phyloP scores from a whole-genome alignment of 2,113 vertebrate genomes.

The Coturnix japonica region DNA sequence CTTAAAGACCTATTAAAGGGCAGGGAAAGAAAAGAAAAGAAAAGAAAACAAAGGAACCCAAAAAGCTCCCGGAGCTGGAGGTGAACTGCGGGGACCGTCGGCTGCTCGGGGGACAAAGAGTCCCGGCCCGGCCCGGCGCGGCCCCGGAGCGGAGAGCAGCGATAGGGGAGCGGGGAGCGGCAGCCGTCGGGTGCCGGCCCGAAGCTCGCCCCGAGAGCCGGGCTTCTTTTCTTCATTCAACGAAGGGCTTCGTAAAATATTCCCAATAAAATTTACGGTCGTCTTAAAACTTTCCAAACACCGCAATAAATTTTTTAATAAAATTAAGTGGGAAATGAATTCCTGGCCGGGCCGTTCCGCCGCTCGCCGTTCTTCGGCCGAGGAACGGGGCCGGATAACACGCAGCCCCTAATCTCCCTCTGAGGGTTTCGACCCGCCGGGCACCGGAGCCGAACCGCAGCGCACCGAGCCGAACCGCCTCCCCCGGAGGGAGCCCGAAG shows the following conservation, averaged over 20 bases:
- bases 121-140: too few species aligned
- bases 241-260: slow-evolving; percentile 74
- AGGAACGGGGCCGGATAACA: not conserved
- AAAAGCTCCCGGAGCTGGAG: not conserved
- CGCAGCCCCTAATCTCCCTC: not conserved
- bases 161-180: too few species aligned
- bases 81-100: slow-evolving; percentile 51
- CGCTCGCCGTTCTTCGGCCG: not conserved
- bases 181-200: not conserved
- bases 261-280: slow-evolving; percentile 75
- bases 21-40: slow-evolving; percentile 25
- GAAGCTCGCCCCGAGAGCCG: too few species aligned
- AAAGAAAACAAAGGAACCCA: not conserved
- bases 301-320: slow-evolving; percentile 62
- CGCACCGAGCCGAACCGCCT: not conserved
- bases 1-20: slow-evolving; percentile 67
- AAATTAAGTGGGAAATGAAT: slow-evolving; percentile 78
- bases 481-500: not conserved
- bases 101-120: not conserved
- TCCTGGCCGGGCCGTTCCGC: slow-evolving; percentile 46
- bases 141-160: not conserved
- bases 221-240: slow-evolving; percentile 72
- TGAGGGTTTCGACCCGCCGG: not conserved
- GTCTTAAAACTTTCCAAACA: slow-evolving; percentile 80
- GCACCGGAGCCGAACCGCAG: not conserved